Conservation (phyloP, 1,140 invertebrate species). For the Heliothis virescens region DNA sequence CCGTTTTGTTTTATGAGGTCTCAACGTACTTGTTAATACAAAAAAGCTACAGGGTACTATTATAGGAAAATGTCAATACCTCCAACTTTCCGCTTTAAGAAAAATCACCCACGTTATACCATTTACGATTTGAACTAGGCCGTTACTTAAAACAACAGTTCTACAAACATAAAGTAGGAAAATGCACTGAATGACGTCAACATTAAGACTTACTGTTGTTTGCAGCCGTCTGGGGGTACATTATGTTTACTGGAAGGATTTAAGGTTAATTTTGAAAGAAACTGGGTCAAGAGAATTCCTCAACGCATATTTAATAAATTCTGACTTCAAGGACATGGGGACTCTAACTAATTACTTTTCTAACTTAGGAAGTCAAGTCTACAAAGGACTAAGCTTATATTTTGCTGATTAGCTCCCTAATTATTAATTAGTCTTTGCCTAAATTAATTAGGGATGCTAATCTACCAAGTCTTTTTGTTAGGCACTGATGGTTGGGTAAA, state of each 20-base stretch:
- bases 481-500: background rate
- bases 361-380: slow-evolving; percentile 40
- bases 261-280: slow-evolving; percentile 5
- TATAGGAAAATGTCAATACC: too few species aligned
- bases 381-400: slow-evolving; percentile 28
- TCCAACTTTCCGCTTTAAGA: too few species aligned
- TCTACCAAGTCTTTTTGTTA: background rate
- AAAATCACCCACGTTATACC: too few species aligned
- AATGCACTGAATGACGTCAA: too few species aligned
- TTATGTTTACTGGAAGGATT: background rate
- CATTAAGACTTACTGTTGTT: too few species aligned
- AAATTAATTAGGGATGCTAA: slow-evolving; percentile 15
- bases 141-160: too few species aligned
- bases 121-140: too few species aligned
- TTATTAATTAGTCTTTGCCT: slow-evolving; percentile 18
- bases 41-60: too few species aligned
- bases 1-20: too few species aligned
- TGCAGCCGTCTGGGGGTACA: too few species aligned
- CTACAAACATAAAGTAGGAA: too few species aligned
- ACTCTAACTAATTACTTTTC: slow-evolving; percentile 44
- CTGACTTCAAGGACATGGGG: slow-evolving; percentile 32
- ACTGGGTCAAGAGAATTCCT: slow-evolving; percentile 24
- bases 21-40: too few species aligned
- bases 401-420: slow-evolving; percentile 26
- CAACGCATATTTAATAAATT: slow-evolving; percentile 31